These are phyloP conservation scores for Ctenodactylus gundi DNA, from an alignment of 2,113 vertebrate genomes.

Conservation along the genomic window DNA sequence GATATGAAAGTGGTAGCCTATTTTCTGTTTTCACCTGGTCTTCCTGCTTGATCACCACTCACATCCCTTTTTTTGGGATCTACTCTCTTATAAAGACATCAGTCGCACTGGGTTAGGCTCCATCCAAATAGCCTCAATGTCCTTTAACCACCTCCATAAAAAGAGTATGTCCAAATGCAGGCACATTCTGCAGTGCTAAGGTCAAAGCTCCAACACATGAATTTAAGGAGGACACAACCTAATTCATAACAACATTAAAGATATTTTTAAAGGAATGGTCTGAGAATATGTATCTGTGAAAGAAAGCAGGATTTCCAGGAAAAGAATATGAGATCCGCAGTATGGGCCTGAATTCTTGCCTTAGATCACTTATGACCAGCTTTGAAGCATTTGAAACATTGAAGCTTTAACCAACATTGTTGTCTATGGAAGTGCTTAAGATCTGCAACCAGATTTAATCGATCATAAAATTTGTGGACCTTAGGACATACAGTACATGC, in stretches of 20 bases:
- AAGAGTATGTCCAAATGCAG: neutral
- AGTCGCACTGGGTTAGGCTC: neutral
- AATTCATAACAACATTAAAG: too few species aligned
- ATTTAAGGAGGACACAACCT: neutral
- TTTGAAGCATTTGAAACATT: too few species aligned
- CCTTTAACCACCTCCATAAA: neutral
- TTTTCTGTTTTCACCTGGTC: neutral
- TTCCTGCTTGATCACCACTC: neutral
- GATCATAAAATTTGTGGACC: neutral
- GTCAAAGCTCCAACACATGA: neutral
- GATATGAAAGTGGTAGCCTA: too few species aligned
- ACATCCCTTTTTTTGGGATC: neutral
- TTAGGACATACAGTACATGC: neutral
- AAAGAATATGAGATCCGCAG: neutral
- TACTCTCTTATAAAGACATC: neutral
- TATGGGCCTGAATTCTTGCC: neutral
- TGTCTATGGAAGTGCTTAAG: fast-evolving
- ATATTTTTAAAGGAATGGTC: neutral
- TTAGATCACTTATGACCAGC: fast-evolving
- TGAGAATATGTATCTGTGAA: neutral
- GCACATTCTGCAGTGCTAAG: neutral
- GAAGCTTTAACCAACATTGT: too few species aligned
- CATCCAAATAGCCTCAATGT: neutral
- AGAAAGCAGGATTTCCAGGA: neutral
- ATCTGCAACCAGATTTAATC: neutral